These are phyloP conservation scores for Archaeoteleia sp. DNA, from an alignment of 2,888 invertebrate genomes.

Conservation along the genomic window DNA sequence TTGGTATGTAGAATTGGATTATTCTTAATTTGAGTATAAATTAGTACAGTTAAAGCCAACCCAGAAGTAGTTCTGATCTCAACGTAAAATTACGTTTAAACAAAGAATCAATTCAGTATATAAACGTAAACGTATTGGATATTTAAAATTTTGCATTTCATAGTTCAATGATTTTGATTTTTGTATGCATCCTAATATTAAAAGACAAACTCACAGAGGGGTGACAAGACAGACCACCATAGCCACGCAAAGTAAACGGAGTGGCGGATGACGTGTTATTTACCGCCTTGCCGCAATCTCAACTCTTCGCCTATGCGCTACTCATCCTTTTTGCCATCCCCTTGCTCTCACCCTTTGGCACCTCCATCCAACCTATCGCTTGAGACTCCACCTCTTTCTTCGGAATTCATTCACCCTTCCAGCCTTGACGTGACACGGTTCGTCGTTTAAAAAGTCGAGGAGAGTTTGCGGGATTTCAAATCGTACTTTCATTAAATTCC, in stretches of 20 bases:
- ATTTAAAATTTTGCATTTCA: no score
- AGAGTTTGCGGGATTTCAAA: slow-evolving; percentile 47
- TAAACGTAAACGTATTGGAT: no score
- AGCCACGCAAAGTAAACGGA: slow-evolving; percentile 63
- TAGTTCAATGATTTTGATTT: slow-evolving; percentile 9
- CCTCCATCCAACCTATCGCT: slow-evolving; percentile 47
- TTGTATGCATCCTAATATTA: slow-evolving; percentile 32
- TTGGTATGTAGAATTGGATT: no score
- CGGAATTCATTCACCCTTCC: slow-evolving; percentile 62
- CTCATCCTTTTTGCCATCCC: slow-evolving; percentile 41
- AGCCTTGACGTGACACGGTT: slow-evolving; percentile 53
- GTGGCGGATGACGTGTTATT: slow-evolving; percentile 69
- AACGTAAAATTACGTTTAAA: no score
- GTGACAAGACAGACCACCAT: slow-evolving; percentile 24
- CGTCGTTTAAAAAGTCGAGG: slow-evolving; percentile 62
- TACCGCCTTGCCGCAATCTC: slow-evolving; percentile 67
- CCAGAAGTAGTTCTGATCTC: no score
- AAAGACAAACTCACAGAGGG: slow-evolving; percentile 28
- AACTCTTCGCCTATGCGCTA: slow-evolving; percentile 60
- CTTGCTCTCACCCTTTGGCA: slow-evolving; percentile 43
- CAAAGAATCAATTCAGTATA: no score
- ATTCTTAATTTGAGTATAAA: no score
- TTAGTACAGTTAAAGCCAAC: no score
- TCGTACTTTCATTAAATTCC: slow-evolving; percentile 48
- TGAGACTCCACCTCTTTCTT: slow-evolving; percentile 56